A percentile compares a stretch with the other conserved stretches of the same genome.
These are phyloP conservation scores for Axis porcinus DNA, from an alignment of 2,113 vertebrate species.

Conservation along the genomic window DNA sequence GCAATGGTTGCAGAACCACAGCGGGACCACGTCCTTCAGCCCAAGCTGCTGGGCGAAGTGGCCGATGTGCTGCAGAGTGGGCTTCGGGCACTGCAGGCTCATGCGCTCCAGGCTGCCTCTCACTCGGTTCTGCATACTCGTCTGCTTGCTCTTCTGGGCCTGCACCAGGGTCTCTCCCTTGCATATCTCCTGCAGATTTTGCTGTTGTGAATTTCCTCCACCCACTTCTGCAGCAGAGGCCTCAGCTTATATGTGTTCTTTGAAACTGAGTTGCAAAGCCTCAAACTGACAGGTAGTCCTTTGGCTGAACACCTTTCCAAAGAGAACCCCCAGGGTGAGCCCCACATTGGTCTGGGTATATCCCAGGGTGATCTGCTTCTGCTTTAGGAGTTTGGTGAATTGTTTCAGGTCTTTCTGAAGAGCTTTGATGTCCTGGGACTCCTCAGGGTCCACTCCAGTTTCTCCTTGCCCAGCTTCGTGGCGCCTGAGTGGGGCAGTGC, in stretches of 20 bases:
- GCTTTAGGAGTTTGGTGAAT: background rate
- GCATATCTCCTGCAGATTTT: conserved; percentile 73
- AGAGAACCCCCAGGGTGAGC: background rate
- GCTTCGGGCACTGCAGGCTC: background rate
- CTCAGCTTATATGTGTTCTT: conserved; percentile 87
- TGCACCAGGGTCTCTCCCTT: background rate
- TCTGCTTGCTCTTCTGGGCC: background rate
- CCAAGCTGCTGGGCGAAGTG: background rate
- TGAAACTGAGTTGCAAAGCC: conserved; percentile 48
- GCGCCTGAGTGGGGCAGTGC: accelerated
- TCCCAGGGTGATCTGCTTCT: background rate
- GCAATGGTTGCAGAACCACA: background rate
- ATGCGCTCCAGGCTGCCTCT: background rate
- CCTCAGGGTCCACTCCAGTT: background rate
- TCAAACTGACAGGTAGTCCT: background rate
- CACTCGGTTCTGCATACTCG: accelerated
- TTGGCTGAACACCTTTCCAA: background rate
- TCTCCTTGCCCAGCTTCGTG: background rate
- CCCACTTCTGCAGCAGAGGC: conserved; percentile 83
- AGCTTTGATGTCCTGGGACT: background rate
- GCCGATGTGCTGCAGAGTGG: background rate
- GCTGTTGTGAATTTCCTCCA: conserved; percentile 80
- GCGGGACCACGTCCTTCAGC: background rate
- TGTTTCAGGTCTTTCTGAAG: background rate
- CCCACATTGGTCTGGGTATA: background rate